phyloP scores from a whole-genome alignment of 92 coral and sea anemone genomes.

The Parazoanthus swiftii region DNA sequence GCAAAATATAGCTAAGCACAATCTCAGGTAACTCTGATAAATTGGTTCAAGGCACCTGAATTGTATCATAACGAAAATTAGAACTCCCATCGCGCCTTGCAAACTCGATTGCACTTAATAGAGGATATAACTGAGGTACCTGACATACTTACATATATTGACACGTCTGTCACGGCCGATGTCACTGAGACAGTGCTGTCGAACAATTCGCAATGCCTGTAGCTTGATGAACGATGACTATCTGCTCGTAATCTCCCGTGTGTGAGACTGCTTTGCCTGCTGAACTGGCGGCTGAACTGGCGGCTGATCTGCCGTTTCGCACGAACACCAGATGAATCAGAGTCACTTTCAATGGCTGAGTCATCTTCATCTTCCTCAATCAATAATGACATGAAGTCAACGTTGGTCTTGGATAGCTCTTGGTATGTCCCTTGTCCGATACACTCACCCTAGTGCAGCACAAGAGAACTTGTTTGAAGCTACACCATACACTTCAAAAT shows the following conservation, averaged over 20 bases:
- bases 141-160: conserved; percentile 63
- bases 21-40: too few species aligned
- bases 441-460: conserved; percentile 66
- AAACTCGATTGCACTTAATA: too few species aligned
- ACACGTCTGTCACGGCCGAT: conserved; percentile 71
- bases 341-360: conserved; percentile 69
- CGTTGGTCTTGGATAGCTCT: conserved; percentile 71
- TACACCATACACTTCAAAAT: too few species aligned
- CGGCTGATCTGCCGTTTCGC: conserved; percentile 57
- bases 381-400: conserved; percentile 80
- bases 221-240: conserved; percentile 50
- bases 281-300: conserved; percentile 53
- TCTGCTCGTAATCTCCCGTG: conserved; percentile 42
- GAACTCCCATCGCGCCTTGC: too few species aligned
- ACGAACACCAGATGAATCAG: conserved; percentile 34
- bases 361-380: conserved; percentile 67
- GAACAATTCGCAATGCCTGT: conserved; percentile 56
- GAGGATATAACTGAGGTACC: too few species aligned
- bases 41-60: too few species aligned
- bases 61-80: too few species aligned
- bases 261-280: conserved; percentile 67
- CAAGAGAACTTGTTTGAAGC: neutral
- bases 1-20: too few species aligned
- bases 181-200: conserved; percentile 74
- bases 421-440: conserved; percentile 82